phyloP scores from a whole-genome alignment of 1,140 invertebrate species.

The Microplitis demolitor region DNA sequence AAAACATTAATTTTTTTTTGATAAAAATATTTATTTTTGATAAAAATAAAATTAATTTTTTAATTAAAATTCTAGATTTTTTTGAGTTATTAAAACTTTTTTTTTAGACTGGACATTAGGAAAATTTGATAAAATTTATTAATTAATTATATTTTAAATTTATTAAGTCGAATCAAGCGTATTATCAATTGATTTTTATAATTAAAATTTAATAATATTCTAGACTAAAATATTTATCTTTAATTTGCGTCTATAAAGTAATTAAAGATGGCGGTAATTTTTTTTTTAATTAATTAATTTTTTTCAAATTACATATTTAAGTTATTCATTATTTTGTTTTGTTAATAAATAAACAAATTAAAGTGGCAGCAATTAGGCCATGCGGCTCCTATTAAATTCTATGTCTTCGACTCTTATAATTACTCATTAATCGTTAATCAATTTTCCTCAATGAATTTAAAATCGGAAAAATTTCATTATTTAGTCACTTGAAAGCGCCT shows the following conservation, averaged over 20 bases:
- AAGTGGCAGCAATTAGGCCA: conserved; percentile 63
- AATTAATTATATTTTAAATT: background rate
- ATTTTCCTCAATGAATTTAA: conserved; percentile 18
- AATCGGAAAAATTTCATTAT: conserved; percentile 33
- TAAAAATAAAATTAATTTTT: too few relatives aligned
- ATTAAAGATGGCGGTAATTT: background rate
- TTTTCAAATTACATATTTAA: conserved; percentile 55
- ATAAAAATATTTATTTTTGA: too few relatives aligned
- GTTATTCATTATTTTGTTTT: conserved; percentile 34
- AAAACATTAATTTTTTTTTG: too few relatives aligned
- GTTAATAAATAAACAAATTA: conserved; percentile 50
- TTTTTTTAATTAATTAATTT: conserved; percentile 32
- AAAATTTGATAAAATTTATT: conserved; percentile 10
- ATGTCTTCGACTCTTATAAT: conserved; percentile 50
- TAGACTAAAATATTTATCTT: too few relatives aligned
- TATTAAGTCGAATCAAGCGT: background rate
- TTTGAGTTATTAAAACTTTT: background rate
- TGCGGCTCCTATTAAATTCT: conserved; percentile 59
- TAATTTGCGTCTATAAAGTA: too few relatives aligned
- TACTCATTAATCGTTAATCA: background rate
- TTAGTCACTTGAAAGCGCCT: conserved; percentile 15
- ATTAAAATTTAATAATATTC: conserved; percentile 1
- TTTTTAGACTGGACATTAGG: conserved; percentile 19
- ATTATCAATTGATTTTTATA: background rate
- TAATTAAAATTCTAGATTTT: background rate